A percentile compares a stretch with the other conserved stretches of the same genome.
These are phyloP conservation scores for Argyrosomus japonicus DNA, from an alignment of 2,113 vertebrate genomes.

Conservation along the genomic window DNA sequence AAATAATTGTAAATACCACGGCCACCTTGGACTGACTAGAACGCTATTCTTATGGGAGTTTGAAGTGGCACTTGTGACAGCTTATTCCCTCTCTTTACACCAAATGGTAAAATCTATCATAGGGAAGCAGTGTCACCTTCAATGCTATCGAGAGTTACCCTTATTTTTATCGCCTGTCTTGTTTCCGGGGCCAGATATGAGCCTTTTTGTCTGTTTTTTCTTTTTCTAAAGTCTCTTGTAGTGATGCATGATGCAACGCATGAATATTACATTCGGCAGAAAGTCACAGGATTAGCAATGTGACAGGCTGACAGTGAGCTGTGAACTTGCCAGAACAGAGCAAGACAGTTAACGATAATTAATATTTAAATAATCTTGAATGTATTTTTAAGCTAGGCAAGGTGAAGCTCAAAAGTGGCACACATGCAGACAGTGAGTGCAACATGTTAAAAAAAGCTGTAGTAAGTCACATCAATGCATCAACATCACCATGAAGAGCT, in stretches of 20 bases:
- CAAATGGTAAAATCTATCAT: conserved; percentile 17
- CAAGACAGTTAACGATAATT: neutral
- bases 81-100: conserved; percentile 40
- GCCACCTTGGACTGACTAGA: conserved; percentile 66
- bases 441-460: neutral
- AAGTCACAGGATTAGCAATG: neutral
- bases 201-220: neutral
- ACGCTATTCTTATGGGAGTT: conserved; percentile 44
- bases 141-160: neutral
- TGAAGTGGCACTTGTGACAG: conserved; percentile 54
- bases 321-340: neutral
- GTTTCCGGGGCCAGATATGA: neutral
- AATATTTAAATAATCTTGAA: neutral
- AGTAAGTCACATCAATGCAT: neutral
- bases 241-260: neutral
- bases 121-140: conserved; percentile 48
- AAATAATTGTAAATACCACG: conserved; percentile 64
- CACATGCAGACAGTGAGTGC: no score
- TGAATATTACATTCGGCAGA: neutral
- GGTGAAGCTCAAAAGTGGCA: neutral
- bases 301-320: neutral
- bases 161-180: conserved; percentile 4
- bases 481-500: neutral
- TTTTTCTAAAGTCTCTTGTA: neutral
- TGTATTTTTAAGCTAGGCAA: neutral